Conservation (phyloP, 2,888 invertebrate species). For the Lycophotia porphyrea region DNA sequence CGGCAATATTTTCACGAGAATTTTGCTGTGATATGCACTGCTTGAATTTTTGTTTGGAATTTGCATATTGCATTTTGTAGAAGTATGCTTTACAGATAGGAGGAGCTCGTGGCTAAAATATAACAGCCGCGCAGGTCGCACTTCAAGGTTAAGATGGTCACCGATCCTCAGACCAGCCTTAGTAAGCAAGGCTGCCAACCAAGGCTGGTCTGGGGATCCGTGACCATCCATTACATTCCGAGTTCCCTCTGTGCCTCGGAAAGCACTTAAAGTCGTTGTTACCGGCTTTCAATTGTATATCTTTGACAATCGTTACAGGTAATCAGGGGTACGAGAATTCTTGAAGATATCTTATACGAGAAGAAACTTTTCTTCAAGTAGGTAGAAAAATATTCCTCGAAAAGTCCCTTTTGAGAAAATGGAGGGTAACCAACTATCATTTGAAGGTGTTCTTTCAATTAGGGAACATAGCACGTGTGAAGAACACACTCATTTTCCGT, state of each 20-base stretch:
- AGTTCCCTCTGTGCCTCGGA: not conserved
- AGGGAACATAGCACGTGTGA: not conserved
- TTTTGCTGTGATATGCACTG: slow-evolving; percentile 16
- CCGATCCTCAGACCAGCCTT: no score
- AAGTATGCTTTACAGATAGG: not conserved
- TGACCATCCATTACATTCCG: not conserved
- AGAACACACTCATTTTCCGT: not conserved
- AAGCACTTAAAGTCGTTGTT: not conserved
- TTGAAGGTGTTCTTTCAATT: not conserved
- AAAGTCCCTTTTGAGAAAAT: not conserved
- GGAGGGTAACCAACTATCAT: not conserved
- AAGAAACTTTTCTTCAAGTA: not conserved
- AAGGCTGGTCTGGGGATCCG: not conserved
- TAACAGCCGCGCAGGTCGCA: not conserved
- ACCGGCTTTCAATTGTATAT: not conserved
- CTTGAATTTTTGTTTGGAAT: not conserved
- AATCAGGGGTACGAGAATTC: no score
- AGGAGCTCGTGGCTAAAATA: not conserved
- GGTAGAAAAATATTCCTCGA: not conserved
- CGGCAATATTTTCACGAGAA: slow-evolving; percentile 25
- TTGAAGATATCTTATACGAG: not conserved
- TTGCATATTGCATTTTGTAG: slow-evolving; percentile 4
- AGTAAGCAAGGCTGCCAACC: no score
- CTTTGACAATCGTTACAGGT: not conserved
- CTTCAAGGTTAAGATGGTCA: not conserved